Evolutionary conservation across 2,888 invertebrate genomes (phyloP).

Genomic region (Isoperla grammatica): DNA sequence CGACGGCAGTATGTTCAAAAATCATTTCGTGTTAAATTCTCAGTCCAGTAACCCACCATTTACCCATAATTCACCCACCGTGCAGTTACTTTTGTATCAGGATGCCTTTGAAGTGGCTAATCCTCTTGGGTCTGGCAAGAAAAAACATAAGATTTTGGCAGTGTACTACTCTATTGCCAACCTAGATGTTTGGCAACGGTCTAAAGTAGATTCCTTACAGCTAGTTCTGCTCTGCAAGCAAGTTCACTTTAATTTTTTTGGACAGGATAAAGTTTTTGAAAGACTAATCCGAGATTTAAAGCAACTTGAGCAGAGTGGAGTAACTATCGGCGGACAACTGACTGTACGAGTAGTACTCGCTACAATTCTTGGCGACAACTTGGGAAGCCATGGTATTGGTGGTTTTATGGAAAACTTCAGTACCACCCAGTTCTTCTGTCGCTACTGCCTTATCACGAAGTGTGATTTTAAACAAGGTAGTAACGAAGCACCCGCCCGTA

Average conservation of each 20-base stretch:
- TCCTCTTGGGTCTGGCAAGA: slow-evolving; percentile 6
- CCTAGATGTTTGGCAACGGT: slow-evolving; percentile 3
- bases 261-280: background rate
- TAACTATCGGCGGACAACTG: background rate
- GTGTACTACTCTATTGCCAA: slow-evolving; percentile 4
- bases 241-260: background rate
- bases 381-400: slow-evolving; percentile 14
- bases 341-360: background rate
- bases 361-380: slow-evolving; percentile 4
- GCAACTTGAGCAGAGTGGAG: background rate
- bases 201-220: slow-evolving; percentile 8
- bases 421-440: slow-evolving; percentile 6
- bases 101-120: slow-evolving; percentile 6
- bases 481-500: background rate
- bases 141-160: slow-evolving; percentile 1
- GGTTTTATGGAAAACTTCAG: slow-evolving; percentile 7
- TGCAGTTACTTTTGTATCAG: background rate
- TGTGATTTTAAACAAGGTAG: background rate
- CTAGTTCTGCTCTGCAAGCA: slow-evolving; percentile 7
- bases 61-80: background rate
- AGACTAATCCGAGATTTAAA: background rate
- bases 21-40: background rate
- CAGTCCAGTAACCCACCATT: background rate
- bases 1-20: slow-evolving; percentile 1
- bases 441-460: background rate